Base-by-base conservation (phyloP, 2,888 invertebrate genomes). In the Idaea aversata region DNA sequence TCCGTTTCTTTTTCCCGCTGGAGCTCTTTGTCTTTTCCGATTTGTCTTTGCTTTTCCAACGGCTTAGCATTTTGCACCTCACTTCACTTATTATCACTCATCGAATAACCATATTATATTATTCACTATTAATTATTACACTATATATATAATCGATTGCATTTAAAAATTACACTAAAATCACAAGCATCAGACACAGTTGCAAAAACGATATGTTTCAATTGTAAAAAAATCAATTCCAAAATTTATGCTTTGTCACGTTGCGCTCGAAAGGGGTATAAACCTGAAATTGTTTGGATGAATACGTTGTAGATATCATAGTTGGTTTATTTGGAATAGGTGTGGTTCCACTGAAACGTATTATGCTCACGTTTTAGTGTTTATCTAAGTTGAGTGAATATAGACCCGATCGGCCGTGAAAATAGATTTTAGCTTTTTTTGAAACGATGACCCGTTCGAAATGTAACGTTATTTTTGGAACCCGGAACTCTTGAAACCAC, bases 1-100 rank as follows among this genome's bases (percentile, higher is more conserved):
- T 97, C 77, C 97, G 93, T 85, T 97, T 97, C 93, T 97, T 97
- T 91, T 97, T 97, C 67, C 95, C 95, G 67, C 95, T 94, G 61
- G 93, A 91, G 7, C 90, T 89, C 79, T 95, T 95, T 78, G 94
- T 94, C 89, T 96, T 96, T 82, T 96, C 94, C 74, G 95, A 93
- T 89, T 97, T 97, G 88, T 97, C 97, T 94, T 96, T 97, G 86
- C 96, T 96, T 88, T 97, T 97, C 97, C 97, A 97, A 81, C 96
- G 96, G 81, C 96, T 97, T 87, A 97, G 93, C 97, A 97, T 97
- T 86, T 72, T 82, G 47, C 47, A 47, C 47, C 13, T 47, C 70
- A 74, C 66, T 70, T 74, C 69, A 72, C 67, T 66, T 25, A 25
- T 25, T 25, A 62, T 35, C 72, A 70, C 70, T 61, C 69, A 75